Conservation (phyloP, 2,888 invertebrate species). For the Eristalis pertinax region DNA sequence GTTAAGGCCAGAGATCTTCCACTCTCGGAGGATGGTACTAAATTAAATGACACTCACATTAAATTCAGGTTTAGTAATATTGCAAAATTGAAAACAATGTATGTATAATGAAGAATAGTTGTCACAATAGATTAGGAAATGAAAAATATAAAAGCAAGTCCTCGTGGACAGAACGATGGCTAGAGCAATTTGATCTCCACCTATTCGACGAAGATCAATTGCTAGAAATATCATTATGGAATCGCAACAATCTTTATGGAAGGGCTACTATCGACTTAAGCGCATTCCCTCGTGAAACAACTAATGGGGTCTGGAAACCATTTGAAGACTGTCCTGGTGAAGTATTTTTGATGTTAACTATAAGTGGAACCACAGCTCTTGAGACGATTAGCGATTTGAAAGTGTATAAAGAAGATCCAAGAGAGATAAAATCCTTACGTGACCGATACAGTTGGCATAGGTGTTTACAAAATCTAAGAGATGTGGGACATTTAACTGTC, state of each 20-base stretch:
- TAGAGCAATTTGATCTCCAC: constrained; percentile 98
- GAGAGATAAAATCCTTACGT: constrained; percentile 85
- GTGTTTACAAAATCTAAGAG: constrained; percentile 88
- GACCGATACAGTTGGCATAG: constrained; percentile 84
- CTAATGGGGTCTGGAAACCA: constrained; percentile 93
- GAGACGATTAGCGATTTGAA: constrained; percentile 96
- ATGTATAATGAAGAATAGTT: constrained; percentile 32
- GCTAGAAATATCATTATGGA: constrained; percentile 94
- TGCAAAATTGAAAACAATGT: neutral
- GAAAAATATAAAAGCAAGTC: constrained; percentile 99
- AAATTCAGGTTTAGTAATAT: constrained; percentile 90
- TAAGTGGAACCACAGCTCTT: constrained; percentile 96
- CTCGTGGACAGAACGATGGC: constrained; percentile 93
- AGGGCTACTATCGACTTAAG: constrained; percentile 94
- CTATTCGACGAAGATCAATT: constrained; percentile 96
- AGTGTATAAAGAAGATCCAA: constrained; percentile 90
- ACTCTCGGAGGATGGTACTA: constrained; percentile 91
- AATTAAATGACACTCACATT: constrained; percentile 95
- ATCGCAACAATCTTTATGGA: constrained; percentile 80
- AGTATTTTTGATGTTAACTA: constrained; percentile 93
- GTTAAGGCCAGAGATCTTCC: constrained; percentile 96
- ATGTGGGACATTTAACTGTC: constrained; percentile 96
- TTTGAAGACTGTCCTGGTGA: constrained; percentile 94
- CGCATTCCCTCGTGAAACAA: constrained; percentile 92
- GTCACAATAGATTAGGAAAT: constrained; percentile 89